Conservation (phyloP, 2,797 vertebrate species). For the Xerus rutilus region DNA sequence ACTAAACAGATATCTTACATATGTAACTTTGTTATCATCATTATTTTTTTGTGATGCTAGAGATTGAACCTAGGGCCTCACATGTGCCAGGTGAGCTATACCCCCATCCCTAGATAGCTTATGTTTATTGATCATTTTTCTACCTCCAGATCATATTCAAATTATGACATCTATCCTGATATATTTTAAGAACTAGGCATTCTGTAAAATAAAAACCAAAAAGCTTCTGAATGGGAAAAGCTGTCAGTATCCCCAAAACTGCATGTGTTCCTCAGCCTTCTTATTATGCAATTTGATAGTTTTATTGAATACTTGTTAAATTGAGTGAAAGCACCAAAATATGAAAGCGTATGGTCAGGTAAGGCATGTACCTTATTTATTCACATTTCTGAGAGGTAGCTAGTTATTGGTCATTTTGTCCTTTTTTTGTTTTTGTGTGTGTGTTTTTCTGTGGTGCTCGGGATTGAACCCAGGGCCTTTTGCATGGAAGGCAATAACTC, state of each 20-base stretch:
- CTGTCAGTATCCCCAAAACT: not conserved
- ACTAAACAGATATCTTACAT: not conserved
- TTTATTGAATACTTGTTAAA: constrained; percentile 34
- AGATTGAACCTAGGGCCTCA: too few relatives aligned
- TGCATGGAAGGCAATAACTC: too few relatives aligned
- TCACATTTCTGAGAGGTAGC: constrained; percentile 21
- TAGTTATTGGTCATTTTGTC: not conserved
- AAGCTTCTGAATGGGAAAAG: not conserved
- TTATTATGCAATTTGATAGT: not conserved
- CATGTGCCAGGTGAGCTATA: not conserved
- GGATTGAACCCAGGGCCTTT: not conserved
- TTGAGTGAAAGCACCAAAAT: not conserved
- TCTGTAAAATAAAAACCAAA: constrained; percentile 37
- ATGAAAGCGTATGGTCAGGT: not conserved
- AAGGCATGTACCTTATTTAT: not conserved
- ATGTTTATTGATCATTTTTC: constrained; percentile 42
- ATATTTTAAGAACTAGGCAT: constrained; percentile 37
- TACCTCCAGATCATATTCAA: constrained; percentile 3
- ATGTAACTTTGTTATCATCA: too few relatives aligned
- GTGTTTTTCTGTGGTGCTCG: not conserved
- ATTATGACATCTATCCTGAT: not conserved
- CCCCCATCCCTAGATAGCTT: not conserved
- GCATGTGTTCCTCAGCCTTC: not conserved
- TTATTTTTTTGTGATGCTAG: not conserved
- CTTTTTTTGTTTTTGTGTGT: too few relatives aligned